These are phyloP conservation scores for Brachyalestes nurse DNA, from an alignment of 2,797 vertebrate species.

Conservation along the genomic window DNA sequence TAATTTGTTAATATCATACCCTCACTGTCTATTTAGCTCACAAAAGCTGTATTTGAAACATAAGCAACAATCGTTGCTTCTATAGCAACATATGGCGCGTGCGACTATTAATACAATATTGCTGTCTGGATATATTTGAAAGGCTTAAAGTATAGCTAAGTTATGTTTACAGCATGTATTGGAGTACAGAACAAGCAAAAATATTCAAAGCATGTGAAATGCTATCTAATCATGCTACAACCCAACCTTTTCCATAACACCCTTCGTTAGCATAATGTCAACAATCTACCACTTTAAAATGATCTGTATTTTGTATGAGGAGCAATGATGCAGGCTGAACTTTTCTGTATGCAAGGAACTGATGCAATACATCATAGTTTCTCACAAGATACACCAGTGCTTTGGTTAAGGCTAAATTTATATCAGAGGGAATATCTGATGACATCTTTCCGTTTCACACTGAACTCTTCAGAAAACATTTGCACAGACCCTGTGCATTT, in stretches of 20 bases:
- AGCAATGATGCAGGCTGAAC: background rate
- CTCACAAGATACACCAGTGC: background rate
- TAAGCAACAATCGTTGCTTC: no score
- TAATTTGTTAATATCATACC: no score
- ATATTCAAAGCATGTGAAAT: no score
- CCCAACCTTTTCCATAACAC: background rate
- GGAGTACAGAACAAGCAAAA: no score
- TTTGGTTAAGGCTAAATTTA: slow-evolving; percentile 3
- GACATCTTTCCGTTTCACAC: background rate
- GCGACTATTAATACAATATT: no score
- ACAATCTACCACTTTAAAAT: background rate
- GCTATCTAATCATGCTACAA: background rate
- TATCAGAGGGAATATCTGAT: slow-evolving; percentile 25
- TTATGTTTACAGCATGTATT: no score
- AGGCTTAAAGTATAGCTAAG: no score
- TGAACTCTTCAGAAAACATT: slow-evolving; percentile 8
- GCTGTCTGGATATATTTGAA: no score
- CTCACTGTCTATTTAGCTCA: no score
- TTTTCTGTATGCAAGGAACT: slow-evolving; percentile 3
- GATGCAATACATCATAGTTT: background rate
- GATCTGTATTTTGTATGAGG: background rate
- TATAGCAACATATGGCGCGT: no score
- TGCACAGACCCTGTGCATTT: slow-evolving; percentile 8
- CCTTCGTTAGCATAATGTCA: background rate
- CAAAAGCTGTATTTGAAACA: no score